Percentiles rank a stretch among this genome's conserved stretches.
phyloP scores from a whole-genome alignment of 2,888 invertebrate genomes.

The Orgyia antiqua region DNA sequence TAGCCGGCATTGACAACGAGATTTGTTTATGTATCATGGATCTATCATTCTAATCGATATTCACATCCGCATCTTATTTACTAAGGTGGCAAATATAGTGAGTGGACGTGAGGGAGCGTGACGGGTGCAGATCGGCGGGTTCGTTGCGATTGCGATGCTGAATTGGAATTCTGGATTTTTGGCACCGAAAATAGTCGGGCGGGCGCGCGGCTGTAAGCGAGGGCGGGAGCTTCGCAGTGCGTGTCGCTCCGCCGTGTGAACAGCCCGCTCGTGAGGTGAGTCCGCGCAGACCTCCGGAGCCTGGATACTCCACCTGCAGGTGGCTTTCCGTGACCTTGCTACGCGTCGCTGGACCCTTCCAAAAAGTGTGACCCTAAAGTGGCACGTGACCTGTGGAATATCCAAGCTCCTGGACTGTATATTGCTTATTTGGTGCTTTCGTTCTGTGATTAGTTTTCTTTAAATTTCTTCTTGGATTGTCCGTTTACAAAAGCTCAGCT shows the following conservation, averaged over 20 bases:
- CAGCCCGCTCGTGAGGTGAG: slow-evolving; percentile 75
- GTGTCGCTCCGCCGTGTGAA: slow-evolving; percentile 78
- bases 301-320: slow-evolving; percentile 51
- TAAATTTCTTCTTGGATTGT: slow-evolving; percentile 20
- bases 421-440: slow-evolving; percentile 36
- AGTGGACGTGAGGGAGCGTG: slow-evolving; percentile 50
- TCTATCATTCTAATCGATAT: slow-evolving; percentile 31
- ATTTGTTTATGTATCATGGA: slow-evolving; percentile 29
- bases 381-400: slow-evolving; percentile 45
- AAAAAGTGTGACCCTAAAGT: slow-evolving; percentile 19
- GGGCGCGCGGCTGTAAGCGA: slow-evolving; percentile 56
- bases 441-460: slow-evolving; percentile 32
- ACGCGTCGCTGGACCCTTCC: slow-evolving; percentile 18
- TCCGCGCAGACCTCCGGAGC: slow-evolving; percentile 37
- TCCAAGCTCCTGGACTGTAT: slow-evolving; percentile 49
- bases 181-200: slow-evolving; percentile 76
- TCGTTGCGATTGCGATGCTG: slow-evolving; percentile 50
- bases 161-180: slow-evolving; percentile 73
- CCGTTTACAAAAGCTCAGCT: slow-evolving; percentile 18
- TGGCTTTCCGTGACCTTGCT: slow-evolving; percentile 7
- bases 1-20: slow-evolving; percentile 38
- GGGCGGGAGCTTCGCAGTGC: slow-evolving; percentile 70
- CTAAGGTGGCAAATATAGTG: slow-evolving; percentile 28
- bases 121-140: slow-evolving; percentile 38
- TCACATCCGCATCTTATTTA: slow-evolving; percentile 22